These are phyloP conservation scores for Drosophila nigromelanica DNA, from an alignment of 1,140 invertebrate genomes.

Conservation along the genomic window DNA sequence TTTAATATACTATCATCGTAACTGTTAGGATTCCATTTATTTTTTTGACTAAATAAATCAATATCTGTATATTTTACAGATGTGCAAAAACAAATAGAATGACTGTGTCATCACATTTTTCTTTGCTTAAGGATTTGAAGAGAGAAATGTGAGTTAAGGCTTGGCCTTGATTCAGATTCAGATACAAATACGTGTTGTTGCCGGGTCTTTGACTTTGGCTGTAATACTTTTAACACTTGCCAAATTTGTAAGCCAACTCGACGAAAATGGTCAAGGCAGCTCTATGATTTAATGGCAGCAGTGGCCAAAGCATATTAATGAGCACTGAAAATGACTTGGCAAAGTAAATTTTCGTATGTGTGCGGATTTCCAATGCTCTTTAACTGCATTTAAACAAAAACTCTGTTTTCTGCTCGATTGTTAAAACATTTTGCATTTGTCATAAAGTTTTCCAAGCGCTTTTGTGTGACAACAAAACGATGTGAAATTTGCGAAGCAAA, in stretches of 20 bases:
- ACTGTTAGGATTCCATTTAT: no score
- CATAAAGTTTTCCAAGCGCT: conserved; percentile 22
- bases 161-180: conserved; percentile 30
- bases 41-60: no score
- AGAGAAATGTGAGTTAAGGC: background rate
- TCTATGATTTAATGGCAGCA: conserved; percentile 47
- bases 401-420: conserved; percentile 18
- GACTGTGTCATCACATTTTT: conserved; percentile 10
- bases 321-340: conserved; percentile 16
- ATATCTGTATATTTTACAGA: no score
- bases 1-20: no score
- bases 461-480: conserved; percentile 17
- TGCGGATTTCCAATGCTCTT: conserved; percentile 8
- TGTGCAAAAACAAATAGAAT: no score
- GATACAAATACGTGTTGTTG: background rate
- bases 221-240: conserved; percentile 38
- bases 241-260: conserved; percentile 35
- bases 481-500: conserved; percentile 1
- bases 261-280: conserved; percentile 43
- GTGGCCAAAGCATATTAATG: conserved; percentile 36
- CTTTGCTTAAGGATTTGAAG: background rate
- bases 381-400: conserved; percentile 36
- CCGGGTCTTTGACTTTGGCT: conserved; percentile 36
- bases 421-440: conserved; percentile 32
- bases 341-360: conserved; percentile 10